Conservation (phyloP, 1,140 invertebrate species). For the Cydia fagiglandana region DNA sequence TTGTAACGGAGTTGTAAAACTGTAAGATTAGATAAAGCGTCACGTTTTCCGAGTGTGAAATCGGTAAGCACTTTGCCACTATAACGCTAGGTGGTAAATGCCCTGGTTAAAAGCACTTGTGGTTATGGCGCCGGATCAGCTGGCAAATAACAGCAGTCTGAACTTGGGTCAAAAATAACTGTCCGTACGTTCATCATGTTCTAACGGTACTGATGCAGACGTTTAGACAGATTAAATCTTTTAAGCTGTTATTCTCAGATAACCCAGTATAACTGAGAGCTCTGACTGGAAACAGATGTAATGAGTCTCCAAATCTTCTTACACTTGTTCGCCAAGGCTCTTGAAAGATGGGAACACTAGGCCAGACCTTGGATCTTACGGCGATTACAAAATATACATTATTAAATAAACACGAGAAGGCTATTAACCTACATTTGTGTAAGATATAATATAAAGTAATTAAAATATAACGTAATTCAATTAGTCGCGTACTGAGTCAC, state of each 20-base stretch:
- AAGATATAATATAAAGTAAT: slow-evolving; percentile 12
- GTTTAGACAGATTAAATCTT: slow-evolving; percentile 20
- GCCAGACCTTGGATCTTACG: background rate
- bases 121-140: slow-evolving; percentile 21
- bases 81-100: slow-evolving; percentile 25
- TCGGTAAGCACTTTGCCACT: slow-evolving; percentile 13
- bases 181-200: slow-evolving; percentile 21
- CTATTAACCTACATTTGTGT: background rate
- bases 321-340: background rate
- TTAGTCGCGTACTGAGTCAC: slow-evolving; percentile 47
- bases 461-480: slow-evolving; percentile 42
- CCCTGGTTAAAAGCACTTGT: slow-evolving; percentile 24
- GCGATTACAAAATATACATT: slow-evolving; percentile 3
- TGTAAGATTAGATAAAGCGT: slow-evolving; percentile 28
- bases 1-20: slow-evolving; percentile 23
- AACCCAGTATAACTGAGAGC: background rate
- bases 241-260: background rate
- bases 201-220: slow-evolving; percentile 12
- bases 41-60: slow-evolving; percentile 24
- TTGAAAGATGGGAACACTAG: background rate
- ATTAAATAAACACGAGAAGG: background rate
- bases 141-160: slow-evolving; percentile 15
- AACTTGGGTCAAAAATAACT: slow-evolving; percentile 29
- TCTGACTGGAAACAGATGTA: background rate
- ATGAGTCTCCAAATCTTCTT: background rate